Conservation (phyloP, 2,113 vertebrate genomes). For the Colaptes auratus region DNA sequence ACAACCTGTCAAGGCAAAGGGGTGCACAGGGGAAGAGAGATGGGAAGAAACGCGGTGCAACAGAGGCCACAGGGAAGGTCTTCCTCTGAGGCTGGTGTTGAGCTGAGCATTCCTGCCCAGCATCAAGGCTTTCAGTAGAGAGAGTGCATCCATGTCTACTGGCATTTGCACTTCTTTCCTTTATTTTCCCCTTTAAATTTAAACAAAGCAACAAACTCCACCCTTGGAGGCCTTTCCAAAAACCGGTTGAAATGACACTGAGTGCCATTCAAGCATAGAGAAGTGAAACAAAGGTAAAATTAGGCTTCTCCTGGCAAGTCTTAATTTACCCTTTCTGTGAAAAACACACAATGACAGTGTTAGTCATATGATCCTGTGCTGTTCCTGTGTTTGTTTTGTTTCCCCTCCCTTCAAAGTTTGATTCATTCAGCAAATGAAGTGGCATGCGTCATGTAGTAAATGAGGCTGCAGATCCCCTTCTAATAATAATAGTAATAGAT, state of each 20-base stretch:
- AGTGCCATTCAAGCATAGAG: not conserved
- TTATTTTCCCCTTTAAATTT: not conserved
- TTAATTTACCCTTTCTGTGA: constrained; percentile 55
- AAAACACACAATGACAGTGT: not conserved
- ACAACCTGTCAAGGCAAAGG: not conserved
- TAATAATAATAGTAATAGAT: not conserved
- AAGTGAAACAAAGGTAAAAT: constrained; percentile 59
- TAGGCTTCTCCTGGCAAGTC: not conserved
- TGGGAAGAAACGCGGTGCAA: not conserved
- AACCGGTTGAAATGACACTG: not conserved
- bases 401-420: constrained; percentile 16
- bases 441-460: not conserved
- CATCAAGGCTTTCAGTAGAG: not conserved
- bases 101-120: rapidly evolving
- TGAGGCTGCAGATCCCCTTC: not conserved
- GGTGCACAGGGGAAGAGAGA: not conserved
- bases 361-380: constrained; percentile 7
- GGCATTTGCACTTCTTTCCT: not conserved
- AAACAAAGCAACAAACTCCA: not conserved
- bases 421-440: constrained; percentile 30
- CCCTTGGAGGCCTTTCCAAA: not conserved
- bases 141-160: not conserved
- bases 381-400: constrained; percentile 29
- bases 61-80: rapidly evolving
- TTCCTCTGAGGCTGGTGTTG: rapidly evolving